Base-by-base conservation (phyloP, 2,888 invertebrate species). In the Hypselothyrea guttata region DNA sequence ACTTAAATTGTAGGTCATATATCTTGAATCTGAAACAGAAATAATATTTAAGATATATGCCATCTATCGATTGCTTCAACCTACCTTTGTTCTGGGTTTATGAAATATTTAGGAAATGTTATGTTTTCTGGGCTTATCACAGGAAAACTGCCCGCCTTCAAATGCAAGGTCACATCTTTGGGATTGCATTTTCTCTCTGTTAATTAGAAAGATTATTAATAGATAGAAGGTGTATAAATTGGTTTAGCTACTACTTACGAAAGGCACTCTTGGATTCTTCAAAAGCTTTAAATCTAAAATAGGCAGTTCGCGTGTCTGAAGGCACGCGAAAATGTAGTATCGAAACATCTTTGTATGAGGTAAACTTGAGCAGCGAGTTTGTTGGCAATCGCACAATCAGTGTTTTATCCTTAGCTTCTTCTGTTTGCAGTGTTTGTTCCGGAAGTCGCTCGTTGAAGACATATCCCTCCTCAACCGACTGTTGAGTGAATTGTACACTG, bases 131-230 rank as follows among this genome's bases (percentile, higher is more conserved):
- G 95, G 86, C 93, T 94, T 58, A 97, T 93, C 2, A 96, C 94
- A 15, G 97, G 97, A 82, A 95, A 94, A 41, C 96, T 94, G 11
- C 95, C 95, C 73, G 94, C 93, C 87, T 96, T 96, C 51, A 97
- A 89, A 85, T 94, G 93, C 75, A 94, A 90, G 69, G 93, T 91
- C 46, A 95, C 93, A 78, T 94, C 92, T 81, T 92, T 91, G 3
- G 92, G 91, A 41, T 90, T 89, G 86, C 93, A 94, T 64, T 93
- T 91, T 34, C 93, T 93, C 90, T 91, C 91, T 87, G 75, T 54
- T 54, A 84, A 59, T 45, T 55, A 30, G 55, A 41, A 22, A 12
- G 8, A 28, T 5, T 7, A 12, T 34, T 8, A 27, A 12, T 12
- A 48, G 12, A 12, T 22, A 8, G n/a, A 31, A 40, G 2, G 8